Evolutionary conservation across 2,888 invertebrate genomes (phyloP).

Genomic region (Melanostoma scalare): DNA sequence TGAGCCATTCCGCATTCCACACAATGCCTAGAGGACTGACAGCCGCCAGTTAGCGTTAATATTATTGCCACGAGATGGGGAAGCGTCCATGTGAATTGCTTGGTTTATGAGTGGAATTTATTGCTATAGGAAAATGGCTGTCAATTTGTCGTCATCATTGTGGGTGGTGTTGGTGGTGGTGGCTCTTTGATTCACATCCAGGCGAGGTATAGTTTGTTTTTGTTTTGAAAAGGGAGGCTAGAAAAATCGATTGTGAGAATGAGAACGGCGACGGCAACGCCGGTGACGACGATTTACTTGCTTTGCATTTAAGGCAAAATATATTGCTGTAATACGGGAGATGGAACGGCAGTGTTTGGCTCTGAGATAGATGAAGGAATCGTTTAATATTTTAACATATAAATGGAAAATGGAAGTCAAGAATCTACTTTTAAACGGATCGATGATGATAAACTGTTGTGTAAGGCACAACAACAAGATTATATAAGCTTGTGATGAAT

Average conservation of each 20-base stretch:
- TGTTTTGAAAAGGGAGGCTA: conserved; percentile 30
- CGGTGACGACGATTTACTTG: conserved; percentile 23
- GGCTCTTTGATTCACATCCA: no score
- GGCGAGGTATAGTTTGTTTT: conserved; percentile 24
- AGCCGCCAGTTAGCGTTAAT: conserved; percentile 44
- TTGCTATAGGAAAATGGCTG: conserved; percentile 45
- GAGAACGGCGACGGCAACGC: neutral
- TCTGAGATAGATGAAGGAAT: conserved; percentile 23
- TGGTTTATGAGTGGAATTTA: conserved; percentile 61
- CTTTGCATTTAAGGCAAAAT: conserved; percentile 41
- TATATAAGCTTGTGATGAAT: conserved; percentile 15
- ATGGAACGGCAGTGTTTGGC: conserved; percentile 12
- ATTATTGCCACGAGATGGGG: conserved; percentile 24
- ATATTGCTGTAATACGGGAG: conserved; percentile 12
- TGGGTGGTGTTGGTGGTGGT: conserved; percentile 15
- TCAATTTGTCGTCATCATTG: conserved; percentile 47
- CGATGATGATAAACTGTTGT: conserved; percentile 53
- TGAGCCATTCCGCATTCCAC: neutral
- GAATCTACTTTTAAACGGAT: conserved; percentile 43
- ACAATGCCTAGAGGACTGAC: conserved; percentile 1
- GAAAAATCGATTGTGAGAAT: conserved; percentile 56
- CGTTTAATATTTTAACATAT: conserved; percentile 56
- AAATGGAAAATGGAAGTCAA: conserved; percentile 45
- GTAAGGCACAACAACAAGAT: neutral
- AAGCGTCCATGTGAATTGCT: conserved; percentile 58